Evolutionary conservation across 2,888 invertebrate species (phyloP).

Genomic region (Rhagonycha fulva): DNA sequence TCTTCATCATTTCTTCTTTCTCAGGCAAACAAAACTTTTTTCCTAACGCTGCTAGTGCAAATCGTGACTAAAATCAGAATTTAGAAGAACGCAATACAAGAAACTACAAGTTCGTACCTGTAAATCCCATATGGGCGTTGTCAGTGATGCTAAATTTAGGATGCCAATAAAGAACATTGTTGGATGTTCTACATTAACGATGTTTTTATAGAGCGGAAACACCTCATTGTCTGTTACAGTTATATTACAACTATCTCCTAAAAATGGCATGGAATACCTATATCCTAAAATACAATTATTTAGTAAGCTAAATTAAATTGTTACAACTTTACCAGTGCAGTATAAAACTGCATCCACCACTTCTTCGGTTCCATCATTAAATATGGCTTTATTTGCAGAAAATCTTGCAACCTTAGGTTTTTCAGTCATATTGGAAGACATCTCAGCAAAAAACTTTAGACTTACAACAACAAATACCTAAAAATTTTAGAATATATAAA

Average conservation of each 20-base stretch:
- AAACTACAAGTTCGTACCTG: background rate
- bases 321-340: slow-evolving; percentile 65
- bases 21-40: slow-evolving; percentile 64
- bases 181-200: slow-evolving; percentile 80
- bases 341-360: slow-evolving; percentile 68
- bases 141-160: slow-evolving; percentile 76
- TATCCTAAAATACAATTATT: slow-evolving; percentile 51
- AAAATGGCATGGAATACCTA: slow-evolving; percentile 57
- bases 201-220: slow-evolving; percentile 84
- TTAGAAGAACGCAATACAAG: background rate
- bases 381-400: slow-evolving; percentile 55
- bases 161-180: slow-evolving; percentile 84
- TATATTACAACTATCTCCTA: slow-evolving; percentile 66
- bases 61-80: slow-evolving; percentile 57
- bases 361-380: slow-evolving; percentile 64
- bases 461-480: slow-evolving; percentile 41
- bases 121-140: slow-evolving; percentile 62
- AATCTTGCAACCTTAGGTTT: slow-evolving; percentile 61
- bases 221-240: slow-evolving; percentile 76
- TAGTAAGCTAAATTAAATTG: background rate
- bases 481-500: too few species aligned
- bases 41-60: slow-evolving; percentile 63
- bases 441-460: background rate
- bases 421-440: slow-evolving; percentile 56
- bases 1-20: slow-evolving; percentile 65